A percentile compares a stretch with the other conserved stretches of the same genome.
These are phyloP conservation scores for Watsonalla binaria DNA, from an alignment of 2,888 invertebrate genomes.

Conservation along the genomic window DNA sequence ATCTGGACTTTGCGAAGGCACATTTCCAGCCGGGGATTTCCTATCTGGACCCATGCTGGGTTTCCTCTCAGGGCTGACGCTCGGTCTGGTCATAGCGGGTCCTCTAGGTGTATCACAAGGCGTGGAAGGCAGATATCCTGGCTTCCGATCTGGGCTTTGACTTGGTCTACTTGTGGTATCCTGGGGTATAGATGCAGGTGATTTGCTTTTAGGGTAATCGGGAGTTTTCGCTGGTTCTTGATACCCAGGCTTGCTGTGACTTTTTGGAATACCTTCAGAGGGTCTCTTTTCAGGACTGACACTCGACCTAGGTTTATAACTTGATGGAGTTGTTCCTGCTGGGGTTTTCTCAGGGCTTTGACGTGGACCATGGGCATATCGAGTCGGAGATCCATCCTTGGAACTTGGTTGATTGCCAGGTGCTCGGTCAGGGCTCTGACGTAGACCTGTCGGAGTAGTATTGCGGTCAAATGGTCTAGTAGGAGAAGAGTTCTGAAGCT, in stretches of 20 bases:
- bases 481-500: slow-evolving; percentile 11
- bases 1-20: slow-evolving; percentile 28
- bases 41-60: slow-evolving; percentile 25
- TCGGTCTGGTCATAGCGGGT: slow-evolving; percentile 18
- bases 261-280: not conserved
- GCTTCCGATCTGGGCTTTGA: slow-evolving; percentile 25
- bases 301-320: slow-evolving; percentile 13
- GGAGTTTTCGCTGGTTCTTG: slow-evolving; percentile 12
- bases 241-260: slow-evolving; percentile 24
- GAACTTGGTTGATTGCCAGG: slow-evolving; percentile 5
- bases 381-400: slow-evolving; percentile 4
- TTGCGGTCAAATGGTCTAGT: slow-evolving; percentile 3
- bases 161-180: slow-evolving; percentile 10
- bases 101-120: slow-evolving; percentile 28
- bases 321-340: not conserved
- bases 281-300: slow-evolving; percentile 10
- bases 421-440: slow-evolving; percentile 35
- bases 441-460: slow-evolving; percentile 18
- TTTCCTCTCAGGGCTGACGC: slow-evolving; percentile 22
- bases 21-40: slow-evolving; percentile 29
- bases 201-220: slow-evolving; percentile 6
- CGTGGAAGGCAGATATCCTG: slow-evolving; percentile 41
- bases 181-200: slow-evolving; percentile 1
- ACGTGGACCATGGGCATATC: slow-evolving; percentile 3
- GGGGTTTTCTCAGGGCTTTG: slow-evolving; percentile 16